phyloP scores from a whole-genome alignment of 1,140 invertebrate species.

The Pteromalus puparum region DNA sequence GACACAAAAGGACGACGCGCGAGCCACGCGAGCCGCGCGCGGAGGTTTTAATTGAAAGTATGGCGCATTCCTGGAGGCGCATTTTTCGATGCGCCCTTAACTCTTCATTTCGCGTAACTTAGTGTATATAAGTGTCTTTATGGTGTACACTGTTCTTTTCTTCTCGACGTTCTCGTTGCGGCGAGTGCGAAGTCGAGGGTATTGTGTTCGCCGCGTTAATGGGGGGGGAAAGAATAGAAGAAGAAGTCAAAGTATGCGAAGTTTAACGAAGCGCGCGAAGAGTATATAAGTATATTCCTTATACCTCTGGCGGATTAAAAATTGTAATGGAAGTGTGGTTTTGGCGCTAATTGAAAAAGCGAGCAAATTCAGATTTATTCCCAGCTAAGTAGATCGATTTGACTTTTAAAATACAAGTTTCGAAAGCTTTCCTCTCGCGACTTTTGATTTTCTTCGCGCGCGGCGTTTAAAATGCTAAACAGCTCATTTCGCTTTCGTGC shows the following conservation, averaged over 20 bases:
- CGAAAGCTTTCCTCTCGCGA: not conserved
- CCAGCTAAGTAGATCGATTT: conserved; percentile 36
- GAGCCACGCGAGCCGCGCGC: not conserved
- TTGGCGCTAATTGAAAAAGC: not conserved
- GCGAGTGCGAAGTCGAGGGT: conserved; percentile 1
- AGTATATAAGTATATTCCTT: not conserved
- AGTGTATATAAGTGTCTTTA: not conserved
- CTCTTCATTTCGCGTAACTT: not conserved
- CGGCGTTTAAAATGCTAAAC: not conserved
- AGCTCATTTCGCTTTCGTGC: not conserved
- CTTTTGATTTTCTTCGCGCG: not conserved
- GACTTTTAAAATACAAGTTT: conserved; percentile 23
- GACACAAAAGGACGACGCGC: not conserved
- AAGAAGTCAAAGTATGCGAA: too few species aligned
- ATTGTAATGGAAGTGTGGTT: not conserved
- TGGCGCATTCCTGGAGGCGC: conserved; percentile 28
- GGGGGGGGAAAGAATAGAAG: too few species aligned
- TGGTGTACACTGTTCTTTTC: not conserved
- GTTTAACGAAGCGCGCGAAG: not conserved
- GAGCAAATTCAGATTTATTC: conserved; percentile 28
- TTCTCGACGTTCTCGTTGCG: not conserved
- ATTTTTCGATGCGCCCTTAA: not conserved
- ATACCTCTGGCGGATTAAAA: conserved; percentile 21
- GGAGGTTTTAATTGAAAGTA: conserved; percentile 47
- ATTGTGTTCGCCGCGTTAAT: not conserved